Base-by-base conservation (phyloP, 2,888 invertebrate species). In the Heliconius charithonia region DNA sequence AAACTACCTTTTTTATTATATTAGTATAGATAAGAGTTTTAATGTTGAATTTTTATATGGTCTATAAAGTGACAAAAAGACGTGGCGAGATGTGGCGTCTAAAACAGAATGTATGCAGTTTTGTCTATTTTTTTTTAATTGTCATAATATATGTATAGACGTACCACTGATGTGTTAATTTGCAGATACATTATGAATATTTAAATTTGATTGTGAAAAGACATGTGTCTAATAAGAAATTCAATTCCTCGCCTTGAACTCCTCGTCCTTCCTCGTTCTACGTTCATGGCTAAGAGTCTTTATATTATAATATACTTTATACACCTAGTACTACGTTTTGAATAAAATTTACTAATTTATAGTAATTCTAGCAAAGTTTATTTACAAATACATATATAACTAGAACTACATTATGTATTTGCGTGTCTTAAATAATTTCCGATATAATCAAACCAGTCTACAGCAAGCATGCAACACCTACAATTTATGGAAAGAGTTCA, bases 381-480 rank as follows among this genome's bases (percentile, higher is more conserved):
- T 32, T 12, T 12, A 27, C 19, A 19, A 22, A 27, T 59, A 45
- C 45, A 45, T 32, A 45, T 45, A 59, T 59, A 59, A 16, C 6
- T 29, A 13, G n/a, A 12, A 37, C 29, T 59, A 29, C 13, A 32
- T 56, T 72, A 59, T 70, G 59, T 29, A 37, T 32, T 59, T 72
- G 29, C 59, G 72, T 59, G 59, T 59, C 59, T 32, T 22, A 59
- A 56, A 72, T 59, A 32, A 72, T 32, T 32, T 59, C 32, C 72
- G 72, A 72, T 72, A 37, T 72, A 32, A 72, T 72, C 29, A 72
- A 71, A 72, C 32, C 22, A 56, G 56, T 71, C 6, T 56, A 56
- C 6, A 56, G 12, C 22, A n/a, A 12, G n/a, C 72, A 72, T 32
- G 72, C 72, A 59, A 59, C 32, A 59, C n/a, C 32, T 72, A 25